Conservation (phyloP, 2,888 invertebrate species). For the Erannis defoliaria region DNA sequence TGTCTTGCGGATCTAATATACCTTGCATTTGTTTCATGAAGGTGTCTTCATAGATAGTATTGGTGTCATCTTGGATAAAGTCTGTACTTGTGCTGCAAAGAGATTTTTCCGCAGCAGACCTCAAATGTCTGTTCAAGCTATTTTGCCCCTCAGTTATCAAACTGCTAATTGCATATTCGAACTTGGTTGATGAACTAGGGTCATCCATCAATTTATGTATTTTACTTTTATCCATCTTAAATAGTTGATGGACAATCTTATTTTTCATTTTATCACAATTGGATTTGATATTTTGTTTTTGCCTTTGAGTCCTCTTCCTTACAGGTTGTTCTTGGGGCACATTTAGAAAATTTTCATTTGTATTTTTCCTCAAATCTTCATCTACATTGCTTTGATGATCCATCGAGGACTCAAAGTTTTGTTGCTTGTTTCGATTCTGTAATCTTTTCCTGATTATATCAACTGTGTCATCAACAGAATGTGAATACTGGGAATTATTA, state of each 20-base stretch:
- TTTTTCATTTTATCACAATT: constrained; percentile 80
- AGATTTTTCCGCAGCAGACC: constrained; percentile 81
- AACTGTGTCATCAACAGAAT: constrained; percentile 80
- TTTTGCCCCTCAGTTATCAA: constrained; percentile 82
- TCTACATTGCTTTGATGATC: constrained; percentile 50
- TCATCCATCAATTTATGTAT: constrained; percentile 82
- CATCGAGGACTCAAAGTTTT: constrained; percentile 47
- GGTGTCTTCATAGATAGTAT: constrained; percentile 90
- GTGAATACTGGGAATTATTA: constrained; percentile 71
- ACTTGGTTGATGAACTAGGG: constrained; percentile 81
- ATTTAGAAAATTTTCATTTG: constrained; percentile 41
- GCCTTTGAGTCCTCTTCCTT: constrained; percentile 63
- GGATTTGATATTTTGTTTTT: constrained; percentile 59
- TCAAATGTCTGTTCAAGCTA: constrained; percentile 76
- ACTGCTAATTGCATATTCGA: constrained; percentile 82
- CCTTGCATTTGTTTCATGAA: constrained; percentile 90
- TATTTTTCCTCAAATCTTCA: constrained; percentile 46
- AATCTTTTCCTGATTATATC: constrained; percentile 74
- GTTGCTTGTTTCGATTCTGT: constrained; percentile 68
- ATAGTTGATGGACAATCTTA: constrained; percentile 81
- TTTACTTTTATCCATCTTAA: constrained; percentile 83
- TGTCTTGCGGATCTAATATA: constrained; percentile 86
- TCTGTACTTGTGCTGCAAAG: constrained; percentile 71
- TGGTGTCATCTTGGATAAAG: constrained; percentile 87
- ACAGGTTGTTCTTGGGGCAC: constrained; percentile 60